Conservation (phyloP, 1,140 invertebrate genomes). For the Pectinophora gossypiella region DNA sequence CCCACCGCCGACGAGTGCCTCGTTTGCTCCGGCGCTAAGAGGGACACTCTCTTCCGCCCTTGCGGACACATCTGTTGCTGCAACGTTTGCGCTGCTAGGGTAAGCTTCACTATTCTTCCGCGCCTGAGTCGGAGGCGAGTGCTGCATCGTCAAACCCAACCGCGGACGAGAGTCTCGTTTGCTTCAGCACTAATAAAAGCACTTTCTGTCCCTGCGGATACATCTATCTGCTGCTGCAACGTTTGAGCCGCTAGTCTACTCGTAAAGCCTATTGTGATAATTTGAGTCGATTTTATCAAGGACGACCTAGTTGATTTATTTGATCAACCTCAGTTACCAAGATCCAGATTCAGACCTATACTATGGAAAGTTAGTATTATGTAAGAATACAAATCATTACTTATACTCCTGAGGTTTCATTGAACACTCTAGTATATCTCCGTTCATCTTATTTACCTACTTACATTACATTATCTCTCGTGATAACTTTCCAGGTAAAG, state of each 20-base stretch:
- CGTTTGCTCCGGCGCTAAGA: slow-evolving; percentile 94
- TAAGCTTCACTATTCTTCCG: slow-evolving; percentile 69
- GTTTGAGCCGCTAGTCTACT: slow-evolving; percentile 93
- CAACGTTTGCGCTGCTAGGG: slow-evolving; percentile 90
- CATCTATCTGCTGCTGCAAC: slow-evolving; percentile 93
- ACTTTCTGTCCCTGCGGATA: slow-evolving; percentile 94
- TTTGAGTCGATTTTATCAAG: too few species aligned
- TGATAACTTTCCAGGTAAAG: slow-evolving; percentile 75
- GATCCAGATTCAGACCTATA: too few species aligned
- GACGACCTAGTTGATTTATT: too few species aligned
- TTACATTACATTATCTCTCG: neutral
- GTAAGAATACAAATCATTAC: too few species aligned
- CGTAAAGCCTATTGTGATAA: too few species aligned
- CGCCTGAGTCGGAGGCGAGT: neutral
- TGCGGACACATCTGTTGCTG: slow-evolving; percentile 97
- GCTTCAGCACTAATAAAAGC: slow-evolving; percentile 94
- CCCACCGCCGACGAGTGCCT: slow-evolving; percentile 92
- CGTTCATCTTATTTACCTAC: neutral
- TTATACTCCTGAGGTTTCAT: too few species aligned
- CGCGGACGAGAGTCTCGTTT: slow-evolving; percentile 96
- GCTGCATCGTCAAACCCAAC: slow-evolving; percentile 66
- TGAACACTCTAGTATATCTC: neutral
- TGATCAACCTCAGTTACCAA: too few species aligned
- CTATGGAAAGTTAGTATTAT: too few species aligned
- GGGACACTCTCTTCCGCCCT: slow-evolving; percentile 91